Conservation (phyloP, 2,888 invertebrate genomes). For the Chesias legatella region DNA sequence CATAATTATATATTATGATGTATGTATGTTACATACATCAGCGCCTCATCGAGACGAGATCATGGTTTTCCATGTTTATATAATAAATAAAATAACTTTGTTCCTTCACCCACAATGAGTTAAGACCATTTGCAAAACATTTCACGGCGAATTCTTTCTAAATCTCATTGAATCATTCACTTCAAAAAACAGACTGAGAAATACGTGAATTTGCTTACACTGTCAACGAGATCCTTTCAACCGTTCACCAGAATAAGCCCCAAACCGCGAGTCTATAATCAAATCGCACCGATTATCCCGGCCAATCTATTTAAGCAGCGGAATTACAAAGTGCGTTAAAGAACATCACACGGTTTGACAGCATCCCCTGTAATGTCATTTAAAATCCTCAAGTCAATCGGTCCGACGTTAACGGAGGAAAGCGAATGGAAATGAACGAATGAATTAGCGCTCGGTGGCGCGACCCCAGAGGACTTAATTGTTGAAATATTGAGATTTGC, state of each 20-base stretch:
- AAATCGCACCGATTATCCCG: slow-evolving; percentile 48
- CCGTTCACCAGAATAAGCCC: slow-evolving; percentile 22
- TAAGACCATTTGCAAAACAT: too few species aligned
- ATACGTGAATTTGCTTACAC: background rate
- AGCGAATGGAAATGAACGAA: slow-evolving; percentile 58
- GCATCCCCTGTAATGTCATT: slow-evolving; percentile 46
- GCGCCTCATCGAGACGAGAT: too few species aligned
- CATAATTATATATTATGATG: too few species aligned
- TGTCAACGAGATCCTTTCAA: background rate
- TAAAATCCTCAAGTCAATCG: slow-evolving; percentile 39
- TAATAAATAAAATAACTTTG: too few species aligned
- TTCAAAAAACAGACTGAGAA: too few species aligned
- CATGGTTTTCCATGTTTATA: too few species aligned
- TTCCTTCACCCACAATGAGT: too few species aligned
- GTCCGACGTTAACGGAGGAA: slow-evolving; percentile 39
- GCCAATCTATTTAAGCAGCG: slow-evolving; percentile 59
- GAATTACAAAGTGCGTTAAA: slow-evolving; percentile 63
- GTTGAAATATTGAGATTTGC: slow-evolving; percentile 44
- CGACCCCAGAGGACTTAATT: slow-evolving; percentile 39
- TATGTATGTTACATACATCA: too few species aligned
- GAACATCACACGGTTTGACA: slow-evolving; percentile 55
- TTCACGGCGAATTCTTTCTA: too few species aligned
- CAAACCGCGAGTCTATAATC: slow-evolving; percentile 37
- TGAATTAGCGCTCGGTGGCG: slow-evolving; percentile 53
- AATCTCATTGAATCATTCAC: too few species aligned